Base-by-base conservation (phyloP, 2,113 vertebrate genomes). In the Morone saxatilis region DNA sequence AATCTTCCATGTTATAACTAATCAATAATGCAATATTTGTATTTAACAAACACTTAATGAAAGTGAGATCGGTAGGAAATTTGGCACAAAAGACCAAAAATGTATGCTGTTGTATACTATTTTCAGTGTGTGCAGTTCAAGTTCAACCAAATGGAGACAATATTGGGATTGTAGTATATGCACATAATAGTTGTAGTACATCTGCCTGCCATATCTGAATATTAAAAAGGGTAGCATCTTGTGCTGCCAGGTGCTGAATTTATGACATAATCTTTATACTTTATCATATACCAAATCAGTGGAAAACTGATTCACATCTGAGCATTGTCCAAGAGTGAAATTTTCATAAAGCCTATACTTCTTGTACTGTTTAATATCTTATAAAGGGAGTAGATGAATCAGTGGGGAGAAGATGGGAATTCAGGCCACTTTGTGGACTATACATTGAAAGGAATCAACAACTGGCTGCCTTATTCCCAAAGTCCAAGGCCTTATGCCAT, bases 231-330 rank as follows among this genome's bases (percentile, higher is more conserved):
- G 89, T 85, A 66, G 92, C 92, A 68, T 85, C 81, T 87, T 80
- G 48, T 87, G 95, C 95, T 95, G 83, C 93, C 92, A 94, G 95
- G 95, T 95, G 95, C 95, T 95, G 94, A 94, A 92, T 92, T 94
- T 90, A 91, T 92, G 87, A 94, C 92, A 93, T 93, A 86, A 90
- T 93, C 91, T 93, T 94, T 91, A 92, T 93, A 91, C 83, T 88
- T 94, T 93, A 93, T 94, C 91, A 92, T 88, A 87, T 71, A 93
- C 91, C 89, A 91, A 94, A 92, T 94, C 93, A 89, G 89, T 90
- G 89, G 63, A 77, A 89, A 85, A 81, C 92, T 91, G 88, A 91
- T 93, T 92, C 56, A 90, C 90, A 85, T 91, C 89, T 84, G 89
- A 92, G 89, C 90, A 88, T 92, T 92, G 91, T 93, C 83, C 90